Percentiles rank a stretch among this genome's conserved stretches.
Evolutionary conservation across 2,113 vertebrate species (phyloP).

Genomic region (Austrofundulus limnaeus): DNA sequence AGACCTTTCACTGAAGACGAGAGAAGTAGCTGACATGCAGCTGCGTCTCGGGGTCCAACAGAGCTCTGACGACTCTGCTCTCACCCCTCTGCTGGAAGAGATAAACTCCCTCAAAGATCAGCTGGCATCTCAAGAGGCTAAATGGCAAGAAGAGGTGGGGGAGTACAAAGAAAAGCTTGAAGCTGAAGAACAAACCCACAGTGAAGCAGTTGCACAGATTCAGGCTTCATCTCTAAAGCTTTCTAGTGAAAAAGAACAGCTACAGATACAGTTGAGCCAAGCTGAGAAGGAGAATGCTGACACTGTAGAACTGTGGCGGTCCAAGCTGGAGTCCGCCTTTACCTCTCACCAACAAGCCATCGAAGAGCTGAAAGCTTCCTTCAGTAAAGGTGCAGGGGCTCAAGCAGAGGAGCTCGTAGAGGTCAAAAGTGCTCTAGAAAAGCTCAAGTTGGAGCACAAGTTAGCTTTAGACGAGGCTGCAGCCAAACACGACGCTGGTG

Average conservation of each 20-base stretch:
- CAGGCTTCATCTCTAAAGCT: slow-evolving; percentile 79
- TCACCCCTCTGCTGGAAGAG: slow-evolving; percentile 87
- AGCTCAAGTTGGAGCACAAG: slow-evolving; percentile 81
- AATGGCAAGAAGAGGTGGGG: slow-evolving; percentile 79
- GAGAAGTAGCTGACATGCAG: slow-evolving; percentile 88
- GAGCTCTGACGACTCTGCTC: slow-evolving; percentile 76
- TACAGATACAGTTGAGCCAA: slow-evolving; percentile 83
- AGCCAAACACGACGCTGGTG: slow-evolving; percentile 76
- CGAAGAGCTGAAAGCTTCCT: slow-evolving; percentile 88
- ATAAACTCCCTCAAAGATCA: slow-evolving; percentile 86
- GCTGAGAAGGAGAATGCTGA: slow-evolving; percentile 88
- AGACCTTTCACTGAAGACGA: slow-evolving; percentile 84
- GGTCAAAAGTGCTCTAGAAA: slow-evolving; percentile 85
- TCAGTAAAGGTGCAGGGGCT: slow-evolving; percentile 82
- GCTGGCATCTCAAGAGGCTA: slow-evolving; percentile 76
- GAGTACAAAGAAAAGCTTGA: slow-evolving; percentile 81
- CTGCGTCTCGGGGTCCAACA: slow-evolving; percentile 83
- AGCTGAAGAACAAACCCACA: slow-evolving; percentile 76
- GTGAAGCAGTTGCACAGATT: slow-evolving; percentile 80
- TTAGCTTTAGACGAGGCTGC: slow-evolving; percentile 77
- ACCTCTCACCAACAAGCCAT: slow-evolving; percentile 89
- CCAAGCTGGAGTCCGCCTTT: slow-evolving; percentile 85
- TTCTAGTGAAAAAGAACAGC: slow-evolving; percentile 86
- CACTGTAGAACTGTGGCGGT: slow-evolving; percentile 83
- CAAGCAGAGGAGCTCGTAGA: slow-evolving; percentile 84